Evolutionary conservation across 2,888 invertebrate genomes (phyloP).

Genomic region (Druceiella hillmani): DNA sequence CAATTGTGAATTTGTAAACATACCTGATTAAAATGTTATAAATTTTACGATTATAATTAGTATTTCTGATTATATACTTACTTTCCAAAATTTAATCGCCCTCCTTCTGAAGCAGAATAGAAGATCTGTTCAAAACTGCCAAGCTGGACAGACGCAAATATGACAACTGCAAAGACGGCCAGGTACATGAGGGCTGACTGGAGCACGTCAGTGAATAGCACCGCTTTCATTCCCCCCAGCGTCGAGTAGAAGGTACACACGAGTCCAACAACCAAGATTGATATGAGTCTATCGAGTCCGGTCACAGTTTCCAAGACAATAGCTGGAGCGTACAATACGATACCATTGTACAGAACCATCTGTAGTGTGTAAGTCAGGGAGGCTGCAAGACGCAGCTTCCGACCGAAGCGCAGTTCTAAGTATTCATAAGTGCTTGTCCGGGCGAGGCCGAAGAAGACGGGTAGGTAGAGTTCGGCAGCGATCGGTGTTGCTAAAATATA

Average conservation of each 20-base stretch:
- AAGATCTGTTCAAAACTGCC: slow-evolving; percentile 70
- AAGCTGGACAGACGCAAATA: slow-evolving; percentile 62
- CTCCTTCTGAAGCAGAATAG: slow-evolving; percentile 60
- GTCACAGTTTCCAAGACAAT: slow-evolving; percentile 84
- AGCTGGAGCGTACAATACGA: slow-evolving; percentile 91
- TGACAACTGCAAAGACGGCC: slow-evolving; percentile 73
- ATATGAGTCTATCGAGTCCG: slow-evolving; percentile 65
- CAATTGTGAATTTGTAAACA: neutral
- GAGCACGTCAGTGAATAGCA: slow-evolving; percentile 80
- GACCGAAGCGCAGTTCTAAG: slow-evolving; percentile 81
- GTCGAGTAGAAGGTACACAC: slow-evolving; percentile 85
- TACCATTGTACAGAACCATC: slow-evolving; percentile 86
- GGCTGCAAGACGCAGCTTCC: slow-evolving; percentile 66
- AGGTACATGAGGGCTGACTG: slow-evolving; percentile 82
- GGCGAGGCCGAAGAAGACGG: slow-evolving; percentile 79
- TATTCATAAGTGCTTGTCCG: slow-evolving; percentile 92
- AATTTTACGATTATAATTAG: neutral
- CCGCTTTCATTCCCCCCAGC: slow-evolving; percentile 88
- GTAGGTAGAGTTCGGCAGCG: slow-evolving; percentile 70
- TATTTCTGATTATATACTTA: slow-evolving; percentile 32
- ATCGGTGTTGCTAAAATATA: slow-evolving; percentile 74
- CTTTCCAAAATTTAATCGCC: slow-evolving; percentile 66
- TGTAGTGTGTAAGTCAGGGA: slow-evolving; percentile 83
- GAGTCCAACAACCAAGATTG: slow-evolving; percentile 68
- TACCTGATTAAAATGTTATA: neutral